A percentile compares a stretch with the other conserved stretches of the same genome.
These are phyloP conservation scores for Poeciliopsis retropinna DNA, from an alignment of 2,113 vertebrate species.

Conservation along the genomic window DNA sequence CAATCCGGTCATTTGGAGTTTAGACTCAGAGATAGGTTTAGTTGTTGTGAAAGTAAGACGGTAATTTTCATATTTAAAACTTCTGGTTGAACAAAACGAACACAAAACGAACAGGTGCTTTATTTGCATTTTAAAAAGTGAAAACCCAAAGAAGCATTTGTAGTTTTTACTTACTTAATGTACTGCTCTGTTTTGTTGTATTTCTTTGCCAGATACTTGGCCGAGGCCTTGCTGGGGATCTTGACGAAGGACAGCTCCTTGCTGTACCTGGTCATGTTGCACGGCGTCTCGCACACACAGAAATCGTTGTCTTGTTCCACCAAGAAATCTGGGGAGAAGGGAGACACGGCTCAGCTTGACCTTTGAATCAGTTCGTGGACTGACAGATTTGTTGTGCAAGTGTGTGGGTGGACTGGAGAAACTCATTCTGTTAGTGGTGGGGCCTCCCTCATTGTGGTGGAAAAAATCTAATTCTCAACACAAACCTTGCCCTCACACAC, in stretches of 20 bases:
- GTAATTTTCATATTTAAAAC: too few species aligned
- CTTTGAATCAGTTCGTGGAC: conserved; percentile 11
- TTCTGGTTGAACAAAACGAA: too few species aligned
- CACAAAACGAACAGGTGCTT: too few species aligned
- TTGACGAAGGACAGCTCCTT: conserved; percentile 99
- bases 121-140: background rate
- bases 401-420: conserved; percentile 7
- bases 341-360: conserved; percentile 35
- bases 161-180: conserved; percentile 85
- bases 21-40: background rate
- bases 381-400: background rate
- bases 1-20: background rate
- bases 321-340: conserved; percentile 86
- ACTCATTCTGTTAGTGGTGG: background rate
- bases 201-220: conserved; percentile 98
- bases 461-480: too few species aligned
- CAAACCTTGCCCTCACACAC: too few species aligned
- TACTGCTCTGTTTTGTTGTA: conserved; percentile 99
- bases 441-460: too few species aligned
- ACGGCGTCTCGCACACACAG: conserved; percentile 95
- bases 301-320: conserved; percentile 95
- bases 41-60: too few species aligned
- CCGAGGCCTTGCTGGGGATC: conserved; percentile 98
- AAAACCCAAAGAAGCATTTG: background rate
- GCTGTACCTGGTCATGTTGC: conserved; percentile 94